Evolutionary conservation across 2,797 vertebrate species (phyloP).

Genomic region (Myotis daubentonii): DNA sequence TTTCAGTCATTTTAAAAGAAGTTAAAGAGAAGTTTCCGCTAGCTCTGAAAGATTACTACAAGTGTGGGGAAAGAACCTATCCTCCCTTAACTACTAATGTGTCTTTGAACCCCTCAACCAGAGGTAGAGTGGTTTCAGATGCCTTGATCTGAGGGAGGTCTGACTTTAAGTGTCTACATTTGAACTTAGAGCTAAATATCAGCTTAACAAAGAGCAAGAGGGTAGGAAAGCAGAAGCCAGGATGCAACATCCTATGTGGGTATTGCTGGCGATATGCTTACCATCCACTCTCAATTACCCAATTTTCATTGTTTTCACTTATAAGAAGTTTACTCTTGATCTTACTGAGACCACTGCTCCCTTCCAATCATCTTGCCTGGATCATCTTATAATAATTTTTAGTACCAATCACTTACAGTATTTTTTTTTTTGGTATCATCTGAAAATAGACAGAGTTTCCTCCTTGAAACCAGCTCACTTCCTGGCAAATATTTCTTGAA

Average conservation of each 20-base stretch:
- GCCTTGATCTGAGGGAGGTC: background rate
- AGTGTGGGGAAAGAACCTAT: background rate
- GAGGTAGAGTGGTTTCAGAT: background rate
- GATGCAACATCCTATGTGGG: too few relatives aligned
- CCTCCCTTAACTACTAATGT: background rate
- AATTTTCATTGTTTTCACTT: background rate
- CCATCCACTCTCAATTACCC: background rate
- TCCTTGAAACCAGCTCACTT: background rate
- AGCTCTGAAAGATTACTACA: background rate
- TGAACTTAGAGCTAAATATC: background rate
- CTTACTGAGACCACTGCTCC: background rate
- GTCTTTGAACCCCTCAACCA: background rate
- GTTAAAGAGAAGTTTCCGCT: background rate
- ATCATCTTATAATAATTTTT: background rate
- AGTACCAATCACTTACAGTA: background rate
- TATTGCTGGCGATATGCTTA: background rate
- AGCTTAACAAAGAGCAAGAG: background rate
- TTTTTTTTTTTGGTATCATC: background rate
- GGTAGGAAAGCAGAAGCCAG: background rate
- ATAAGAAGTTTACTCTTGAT: background rate
- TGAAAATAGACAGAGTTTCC: slow-evolving; percentile 44
- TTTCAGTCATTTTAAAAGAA: slow-evolving; percentile 20
- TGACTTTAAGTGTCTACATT: background rate
- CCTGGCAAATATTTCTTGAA: background rate
- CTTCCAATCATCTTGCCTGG: background rate